phyloP scores from a whole-genome alignment of 1,140 invertebrate species.

The Anoplophora glabripennis region DNA sequence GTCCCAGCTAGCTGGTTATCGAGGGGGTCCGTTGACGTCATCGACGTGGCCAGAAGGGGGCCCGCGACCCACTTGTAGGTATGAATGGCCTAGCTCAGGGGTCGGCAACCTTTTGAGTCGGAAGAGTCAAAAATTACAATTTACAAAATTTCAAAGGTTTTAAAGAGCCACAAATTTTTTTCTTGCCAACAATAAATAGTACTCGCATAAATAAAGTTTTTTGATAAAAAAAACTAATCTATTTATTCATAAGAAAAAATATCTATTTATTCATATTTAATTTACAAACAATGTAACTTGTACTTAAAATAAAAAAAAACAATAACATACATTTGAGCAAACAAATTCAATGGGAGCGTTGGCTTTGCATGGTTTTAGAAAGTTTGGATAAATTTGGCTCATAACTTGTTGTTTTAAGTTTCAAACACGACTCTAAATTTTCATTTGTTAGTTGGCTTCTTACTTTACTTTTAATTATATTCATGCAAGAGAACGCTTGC shows the following conservation, averaged over 20 bases:
- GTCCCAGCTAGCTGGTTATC: no score
- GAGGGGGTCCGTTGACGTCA: conserved; percentile 7
- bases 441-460: conserved; percentile 39
- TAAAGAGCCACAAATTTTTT: conserved; percentile 4
- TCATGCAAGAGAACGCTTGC: no score
- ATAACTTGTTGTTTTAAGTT: conserved; percentile 37
- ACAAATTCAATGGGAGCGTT: conserved; percentile 20
- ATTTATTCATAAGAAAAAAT: conserved; percentile 1
- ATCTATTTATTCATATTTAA: conserved; percentile 5
- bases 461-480: no score
- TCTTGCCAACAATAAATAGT: neutral
- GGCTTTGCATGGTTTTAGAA: conserved; percentile 33
- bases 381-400: conserved; percentile 31
- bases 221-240: neutral
- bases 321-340: neutral
- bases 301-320: no score
- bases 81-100: conserved; percentile 37
- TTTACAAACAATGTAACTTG: no score
- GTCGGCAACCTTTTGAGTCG: conserved; percentile 2
- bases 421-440: conserved; percentile 32
- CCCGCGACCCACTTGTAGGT: conserved; percentile 40
- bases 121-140: conserved; percentile 3
- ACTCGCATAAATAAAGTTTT: neutral
- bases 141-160: conserved; percentile 3
- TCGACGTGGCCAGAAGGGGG: conserved; percentile 5